These are phyloP conservation scores for Laodelphax striatellus DNA, from an alignment of 1,140 invertebrate species.

Conservation along the genomic window DNA sequence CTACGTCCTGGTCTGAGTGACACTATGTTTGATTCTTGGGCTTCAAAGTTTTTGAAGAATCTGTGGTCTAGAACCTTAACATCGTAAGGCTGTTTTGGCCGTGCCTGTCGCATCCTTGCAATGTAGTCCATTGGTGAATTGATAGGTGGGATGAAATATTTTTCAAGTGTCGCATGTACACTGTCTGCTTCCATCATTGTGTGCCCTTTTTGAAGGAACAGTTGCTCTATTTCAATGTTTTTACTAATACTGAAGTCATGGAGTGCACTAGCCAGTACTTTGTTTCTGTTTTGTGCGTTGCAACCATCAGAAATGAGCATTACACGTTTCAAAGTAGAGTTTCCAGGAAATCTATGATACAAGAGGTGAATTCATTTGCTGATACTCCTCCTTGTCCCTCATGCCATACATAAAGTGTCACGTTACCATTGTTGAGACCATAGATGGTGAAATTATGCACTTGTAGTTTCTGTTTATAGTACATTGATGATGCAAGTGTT, in stretches of 20 bases:
- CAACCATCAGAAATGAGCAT: slow-evolving; percentile 21
- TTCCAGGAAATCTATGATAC: slow-evolving; percentile 27
- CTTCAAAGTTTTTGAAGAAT: slow-evolving; percentile 14
- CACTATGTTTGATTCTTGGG: slow-evolving; percentile 2
- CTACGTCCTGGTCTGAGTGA: slow-evolving; percentile 9
- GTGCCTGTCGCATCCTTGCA: slow-evolving; percentile 8
- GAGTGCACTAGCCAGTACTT: slow-evolving; percentile 36
- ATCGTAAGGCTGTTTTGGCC: slow-evolving; percentile 14
- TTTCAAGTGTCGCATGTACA: slow-evolving; percentile 7
- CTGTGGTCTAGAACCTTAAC: slow-evolving; percentile 6
- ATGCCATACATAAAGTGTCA: slow-evolving; percentile 26
- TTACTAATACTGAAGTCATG: not conserved
- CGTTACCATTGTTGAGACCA: slow-evolving; percentile 19
- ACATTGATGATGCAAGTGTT: slow-evolving; percentile 29
- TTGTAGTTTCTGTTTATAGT: slow-evolving; percentile 34
- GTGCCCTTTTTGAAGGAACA: slow-evolving; percentile 24
- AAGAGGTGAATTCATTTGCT: slow-evolving; percentile 30
- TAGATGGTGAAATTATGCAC: slow-evolving; percentile 33
- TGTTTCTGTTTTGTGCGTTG: slow-evolving; percentile 20
- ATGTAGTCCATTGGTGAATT: slow-evolving; percentile 13
- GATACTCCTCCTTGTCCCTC: slow-evolving; percentile 28
- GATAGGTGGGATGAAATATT: slow-evolving; percentile 13
- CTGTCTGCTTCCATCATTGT: slow-evolving; percentile 28
- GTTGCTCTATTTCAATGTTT: slow-evolving; percentile 3
- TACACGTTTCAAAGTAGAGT: slow-evolving; percentile 6